Evolutionary conservation across 1,140 invertebrate genomes (phyloP).

Genomic region (Zaprionus davidi): DNA sequence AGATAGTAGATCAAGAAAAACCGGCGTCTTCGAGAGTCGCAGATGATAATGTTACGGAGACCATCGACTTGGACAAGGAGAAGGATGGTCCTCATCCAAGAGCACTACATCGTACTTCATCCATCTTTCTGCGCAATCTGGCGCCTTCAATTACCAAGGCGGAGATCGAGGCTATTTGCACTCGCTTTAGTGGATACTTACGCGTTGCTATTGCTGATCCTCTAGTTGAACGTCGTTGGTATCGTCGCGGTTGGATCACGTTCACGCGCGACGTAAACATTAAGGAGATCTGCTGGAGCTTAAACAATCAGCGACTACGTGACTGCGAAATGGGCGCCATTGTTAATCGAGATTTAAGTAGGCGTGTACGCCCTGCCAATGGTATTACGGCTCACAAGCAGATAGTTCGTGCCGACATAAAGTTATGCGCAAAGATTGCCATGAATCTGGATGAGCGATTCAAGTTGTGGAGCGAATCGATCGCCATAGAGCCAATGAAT

Average conservation of each 20-base stretch:
- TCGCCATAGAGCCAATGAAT: constrained; percentile 64
- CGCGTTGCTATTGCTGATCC: constrained; percentile 98
- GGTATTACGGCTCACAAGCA: constrained; percentile 96
- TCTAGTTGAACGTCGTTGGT: constrained; percentile 96
- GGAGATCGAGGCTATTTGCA: constrained; percentile 98
- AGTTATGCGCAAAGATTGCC: constrained; percentile 97
- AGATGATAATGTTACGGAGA: constrained; percentile 54
- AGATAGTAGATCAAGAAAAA: neutral
- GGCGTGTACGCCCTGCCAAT: constrained; percentile 96
- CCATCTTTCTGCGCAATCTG: constrained; percentile 98
- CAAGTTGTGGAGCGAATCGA: constrained; percentile 88
- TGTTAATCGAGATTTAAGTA: constrained; percentile 96
- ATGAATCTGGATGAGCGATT: constrained; percentile 95
- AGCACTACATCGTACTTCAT: constrained; percentile 96
- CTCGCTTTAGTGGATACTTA: constrained; percentile 97
- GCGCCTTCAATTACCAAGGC: constrained; percentile 97
- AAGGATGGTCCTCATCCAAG: constrained; percentile 87
- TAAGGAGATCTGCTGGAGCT: constrained; percentile 99
- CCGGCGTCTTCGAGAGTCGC: constrained; percentile 3
- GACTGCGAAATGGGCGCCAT: constrained; percentile 97
- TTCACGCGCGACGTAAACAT: constrained; percentile 98
- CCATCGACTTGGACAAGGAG: constrained; percentile 84
- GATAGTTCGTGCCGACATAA: constrained; percentile 96
- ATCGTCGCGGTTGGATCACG: constrained; percentile 98
- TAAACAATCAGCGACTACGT: constrained; percentile 94